Percentiles rank a stretch among this genome's conserved stretches.
Evolutionary conservation across 2,888 invertebrate genomes (phyloP).

Genomic region (Cinara cedri): DNA sequence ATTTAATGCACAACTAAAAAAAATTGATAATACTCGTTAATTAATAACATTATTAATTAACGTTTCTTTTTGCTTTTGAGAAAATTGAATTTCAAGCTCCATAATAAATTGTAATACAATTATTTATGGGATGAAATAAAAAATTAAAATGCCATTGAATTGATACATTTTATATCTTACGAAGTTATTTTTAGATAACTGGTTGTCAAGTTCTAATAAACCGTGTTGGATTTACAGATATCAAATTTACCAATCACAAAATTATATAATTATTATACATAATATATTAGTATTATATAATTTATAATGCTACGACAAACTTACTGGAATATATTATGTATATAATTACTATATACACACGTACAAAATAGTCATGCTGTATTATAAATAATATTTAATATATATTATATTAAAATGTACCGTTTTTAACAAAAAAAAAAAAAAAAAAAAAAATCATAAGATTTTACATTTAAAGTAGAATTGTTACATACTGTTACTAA

Average conservation of each 20-base stretch:
- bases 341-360: slow-evolving; percentile 6
- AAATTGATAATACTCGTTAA: no score
- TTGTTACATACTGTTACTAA: slow-evolving; percentile 30
- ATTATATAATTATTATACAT: background rate
- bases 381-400: slow-evolving; percentile 53
- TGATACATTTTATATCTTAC: background rate
- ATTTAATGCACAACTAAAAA: no score
- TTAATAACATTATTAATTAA: no score
- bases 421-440: slow-evolving; percentile 26
- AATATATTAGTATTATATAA: slow-evolving; percentile 34
- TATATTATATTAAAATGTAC: slow-evolving; percentile 55
- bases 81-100: no score
- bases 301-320: slow-evolving; percentile 46
- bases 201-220: background rate
- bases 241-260: slow-evolving; percentile 17
- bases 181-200: background rate
- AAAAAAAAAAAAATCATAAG: slow-evolving; percentile 36
- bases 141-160: no score
- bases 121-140: no score
- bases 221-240: background rate
- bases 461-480: slow-evolving; percentile 47
- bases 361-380: slow-evolving; percentile 49
- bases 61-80: no score
- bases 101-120: no score
- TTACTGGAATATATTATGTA: slow-evolving; percentile 38